These are phyloP conservation scores for Pherbina coryleti DNA, from an alignment of 2,888 invertebrate genomes.

Conservation along the genomic window DNA sequence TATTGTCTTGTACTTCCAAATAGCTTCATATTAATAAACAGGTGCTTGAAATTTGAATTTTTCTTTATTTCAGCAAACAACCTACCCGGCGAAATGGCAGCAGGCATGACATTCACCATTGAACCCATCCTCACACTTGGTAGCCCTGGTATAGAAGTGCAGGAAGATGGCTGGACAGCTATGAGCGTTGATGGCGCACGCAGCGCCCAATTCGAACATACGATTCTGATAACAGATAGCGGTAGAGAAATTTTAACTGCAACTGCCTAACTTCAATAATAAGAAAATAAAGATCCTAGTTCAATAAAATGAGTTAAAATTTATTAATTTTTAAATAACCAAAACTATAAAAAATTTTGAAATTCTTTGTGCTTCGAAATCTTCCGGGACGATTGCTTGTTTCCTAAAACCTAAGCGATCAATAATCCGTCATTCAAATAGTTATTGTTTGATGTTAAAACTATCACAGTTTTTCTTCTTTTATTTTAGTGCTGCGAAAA, in stretches of 20 bases:
- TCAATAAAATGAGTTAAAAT: not conserved
- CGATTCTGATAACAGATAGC: constrained; percentile 83
- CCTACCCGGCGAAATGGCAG: constrained; percentile 78
- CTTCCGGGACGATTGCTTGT: too few species aligned
- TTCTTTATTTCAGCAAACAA: constrained; percentile 72
- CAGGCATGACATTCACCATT: constrained; percentile 96
- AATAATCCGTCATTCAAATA: too few species aligned
- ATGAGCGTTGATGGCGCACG: constrained; percentile 84
- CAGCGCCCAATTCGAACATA: constrained; percentile 93
- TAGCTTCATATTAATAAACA: too few species aligned
- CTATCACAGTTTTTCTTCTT: too few species aligned
- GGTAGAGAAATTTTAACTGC: constrained; percentile 85
- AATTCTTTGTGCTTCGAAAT: too few species aligned
- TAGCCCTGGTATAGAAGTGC: constrained; percentile 74
- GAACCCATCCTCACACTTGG: constrained; percentile 91
- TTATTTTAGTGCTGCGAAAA: too few species aligned
- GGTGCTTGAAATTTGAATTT: too few species aligned
- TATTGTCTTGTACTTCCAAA: too few species aligned
- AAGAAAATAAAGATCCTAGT: not conserved
- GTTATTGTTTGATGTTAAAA: too few species aligned
- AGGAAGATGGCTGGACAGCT: constrained; percentile 94
- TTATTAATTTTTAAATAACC: not conserved
- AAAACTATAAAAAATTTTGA: not conserved
- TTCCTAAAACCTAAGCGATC: not conserved
- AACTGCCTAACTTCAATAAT: constrained; percentile 43